Percentiles rank a stretch among this genome's conserved stretches.
phyloP scores from a whole-genome alignment of 92 coral and sea anemone genomes.

The Siderastrea radians region DNA sequence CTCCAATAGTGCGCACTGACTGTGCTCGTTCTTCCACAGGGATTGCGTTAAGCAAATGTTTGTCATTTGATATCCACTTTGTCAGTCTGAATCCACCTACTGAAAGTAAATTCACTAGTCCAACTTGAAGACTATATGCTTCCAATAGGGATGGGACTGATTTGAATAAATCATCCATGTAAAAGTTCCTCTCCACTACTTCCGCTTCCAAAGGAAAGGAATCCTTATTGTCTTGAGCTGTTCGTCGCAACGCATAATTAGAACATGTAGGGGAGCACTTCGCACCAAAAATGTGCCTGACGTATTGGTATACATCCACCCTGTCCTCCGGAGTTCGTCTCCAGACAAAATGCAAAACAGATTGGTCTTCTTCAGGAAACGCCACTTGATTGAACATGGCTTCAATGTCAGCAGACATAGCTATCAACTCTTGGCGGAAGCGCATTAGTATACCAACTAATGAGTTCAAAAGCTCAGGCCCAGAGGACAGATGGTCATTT shows the following conservation, averaged over 20 bases:
- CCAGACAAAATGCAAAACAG: constrained; percentile 43
- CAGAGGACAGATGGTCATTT: constrained; percentile 36
- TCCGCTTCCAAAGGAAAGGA: constrained; percentile 33
- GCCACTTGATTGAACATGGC: constrained; percentile 64
- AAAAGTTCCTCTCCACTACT: constrained; percentile 31
- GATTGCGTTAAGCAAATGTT: constrained; percentile 3
- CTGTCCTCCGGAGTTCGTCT: constrained; percentile 11
- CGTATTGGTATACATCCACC: constrained; percentile 18
- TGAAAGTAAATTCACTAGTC: constrained; percentile 7
- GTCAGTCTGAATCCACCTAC: constrained; percentile 38
- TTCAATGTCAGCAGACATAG: constrained; percentile 66
- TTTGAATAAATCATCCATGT: constrained; percentile 46
- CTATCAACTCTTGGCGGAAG: constrained; percentile 60
- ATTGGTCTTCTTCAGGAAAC: constrained; percentile 49
- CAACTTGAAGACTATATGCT: constrained; percentile 4
- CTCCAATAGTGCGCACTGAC: constrained; percentile 30
- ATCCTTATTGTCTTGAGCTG: neutral
- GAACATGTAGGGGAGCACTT: constrained; percentile 48
- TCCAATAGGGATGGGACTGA: constrained; percentile 16
- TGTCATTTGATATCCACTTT: constrained; percentile 54
- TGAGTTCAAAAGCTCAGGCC: constrained; percentile 59
- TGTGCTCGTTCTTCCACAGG: constrained; percentile 37
- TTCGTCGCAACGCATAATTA: neutral
- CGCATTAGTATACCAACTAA: constrained; percentile 37
- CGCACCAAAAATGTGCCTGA: constrained; percentile 40